Evolutionary conservation across 35 echinoderm and acorn worm genomes (phyloP).

Genomic region (Eucidaris tribuloides): DNA sequence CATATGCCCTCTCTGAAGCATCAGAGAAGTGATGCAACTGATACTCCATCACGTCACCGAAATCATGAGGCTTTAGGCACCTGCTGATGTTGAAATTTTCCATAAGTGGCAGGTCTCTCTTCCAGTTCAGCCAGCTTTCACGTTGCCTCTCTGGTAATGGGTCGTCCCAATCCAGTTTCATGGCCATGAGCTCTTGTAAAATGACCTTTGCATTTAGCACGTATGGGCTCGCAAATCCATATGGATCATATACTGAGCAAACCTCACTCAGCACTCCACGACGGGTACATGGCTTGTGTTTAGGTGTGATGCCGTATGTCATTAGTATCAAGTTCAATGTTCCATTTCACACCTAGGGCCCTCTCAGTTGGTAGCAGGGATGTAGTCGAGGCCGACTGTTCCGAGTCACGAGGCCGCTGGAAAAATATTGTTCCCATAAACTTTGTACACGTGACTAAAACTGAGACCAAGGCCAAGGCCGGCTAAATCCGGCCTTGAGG

Average conservation of each 20-base stretch:
- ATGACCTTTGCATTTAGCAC: constrained; percentile 44
- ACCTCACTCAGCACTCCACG: constrained; percentile 48
- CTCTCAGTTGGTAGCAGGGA: constrained; percentile 33
- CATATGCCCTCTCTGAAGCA: constrained; percentile 54
- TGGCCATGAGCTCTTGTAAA: constrained; percentile 42
- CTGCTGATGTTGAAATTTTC: constrained; percentile 12
- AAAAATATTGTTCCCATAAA: too few species aligned
- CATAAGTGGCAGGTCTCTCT: constrained; percentile 19
- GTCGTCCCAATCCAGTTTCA: constrained; percentile 55
- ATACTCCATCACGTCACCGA: neutral
- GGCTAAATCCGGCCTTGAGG: too few species aligned
- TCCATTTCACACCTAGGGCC: constrained; percentile 48
- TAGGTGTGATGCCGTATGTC: neutral
- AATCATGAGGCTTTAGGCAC: constrained; percentile 25
- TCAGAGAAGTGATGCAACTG: constrained; percentile 79
- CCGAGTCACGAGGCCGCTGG: too few species aligned
- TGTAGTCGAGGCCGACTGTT: too few species aligned
- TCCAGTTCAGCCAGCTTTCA: constrained; percentile 37
- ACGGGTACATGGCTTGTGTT: constrained; percentile 42
- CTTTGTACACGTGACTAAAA: too few species aligned
- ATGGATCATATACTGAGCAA: constrained; percentile 46
- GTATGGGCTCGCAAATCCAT: constrained; percentile 45
- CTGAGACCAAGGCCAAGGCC: too few species aligned
- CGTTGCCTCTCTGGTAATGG: neutral
- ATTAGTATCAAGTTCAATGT: constrained; percentile 24